A percentile compares a stretch with the other conserved stretches of the same genome.
Evolutionary conservation across 2,888 invertebrate genomes (phyloP).

Genomic region (Drosophila planitibia): DNA sequence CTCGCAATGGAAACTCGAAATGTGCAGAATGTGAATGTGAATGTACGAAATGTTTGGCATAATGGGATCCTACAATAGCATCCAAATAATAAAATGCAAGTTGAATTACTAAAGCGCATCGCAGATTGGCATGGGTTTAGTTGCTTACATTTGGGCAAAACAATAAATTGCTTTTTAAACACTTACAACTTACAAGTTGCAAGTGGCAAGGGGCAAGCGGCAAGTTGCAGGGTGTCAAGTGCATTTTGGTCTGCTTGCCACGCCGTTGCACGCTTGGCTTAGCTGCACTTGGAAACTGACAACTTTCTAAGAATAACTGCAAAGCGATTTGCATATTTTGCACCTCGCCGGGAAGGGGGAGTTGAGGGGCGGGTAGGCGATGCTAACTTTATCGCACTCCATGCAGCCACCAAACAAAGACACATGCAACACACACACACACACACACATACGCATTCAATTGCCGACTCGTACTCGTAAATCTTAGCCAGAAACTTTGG

Average conservation of each 20-base stretch:
- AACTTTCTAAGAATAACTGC: constrained; percentile 79
- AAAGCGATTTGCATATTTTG: constrained; percentile 79
- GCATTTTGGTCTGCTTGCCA: constrained; percentile 39
- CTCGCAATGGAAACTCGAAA: background rate
- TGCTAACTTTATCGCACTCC: constrained; percentile 69
- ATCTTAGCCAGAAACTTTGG: constrained; percentile 72
- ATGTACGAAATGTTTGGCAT: background rate
- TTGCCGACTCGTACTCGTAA: constrained; percentile 55
- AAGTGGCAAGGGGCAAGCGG: constrained; percentile 39
- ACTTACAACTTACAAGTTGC: constrained; percentile 70
- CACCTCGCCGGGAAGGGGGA: constrained; percentile 23
- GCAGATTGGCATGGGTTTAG: constrained; percentile 13
- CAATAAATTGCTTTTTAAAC: constrained; percentile 81
- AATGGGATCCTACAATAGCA: background rate
- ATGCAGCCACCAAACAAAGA: constrained; percentile 62
- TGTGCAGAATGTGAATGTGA: background rate
- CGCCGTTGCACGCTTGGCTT: constrained; percentile 60
- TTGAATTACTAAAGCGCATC: constrained; percentile 3
- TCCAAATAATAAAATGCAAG: background rate
- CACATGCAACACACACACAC: constrained; percentile 42
- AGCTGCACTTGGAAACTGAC: constrained; percentile 65
- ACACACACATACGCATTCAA: constrained; percentile 28
- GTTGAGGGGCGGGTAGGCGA: background rate
- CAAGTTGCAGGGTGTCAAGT: constrained; percentile 46
- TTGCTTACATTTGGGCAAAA: constrained; percentile 47